Evolutionary conservation across 2,888 invertebrate genomes (phyloP), one percentile per base, ranked within the genome.

Genomic region (Latrodectus elegans): DNA sequence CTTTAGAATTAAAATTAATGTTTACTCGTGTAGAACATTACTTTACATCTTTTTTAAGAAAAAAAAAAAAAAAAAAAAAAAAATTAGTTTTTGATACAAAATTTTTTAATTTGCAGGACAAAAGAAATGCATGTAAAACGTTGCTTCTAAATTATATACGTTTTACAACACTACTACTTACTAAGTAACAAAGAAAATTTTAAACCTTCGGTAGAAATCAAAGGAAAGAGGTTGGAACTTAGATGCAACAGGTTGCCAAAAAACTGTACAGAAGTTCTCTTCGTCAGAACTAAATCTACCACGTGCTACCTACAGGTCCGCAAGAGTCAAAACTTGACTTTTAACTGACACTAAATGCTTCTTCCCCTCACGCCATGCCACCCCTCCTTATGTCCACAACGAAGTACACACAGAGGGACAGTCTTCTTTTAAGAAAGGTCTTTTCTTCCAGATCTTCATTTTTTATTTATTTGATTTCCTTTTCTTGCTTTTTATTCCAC

Each of bases 331-430:
- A 70, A 81, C 77, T 77, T 87, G 86, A 87, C 86, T 87, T 81
- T 68, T 81, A 81, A 87, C 86, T 87, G 86, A 87, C 86, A 87
- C 86, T 81, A 82, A 82, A 87, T 81, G 86, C 76, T 80, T 75
- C 71, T 70, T 79, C 68, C 64, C 73, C 73, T 14, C 70, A 11
- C 78, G 55, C 67, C 65, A 26, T n/a, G 52, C 52, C 55, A 38
- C 67, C 22, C 60, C 72, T 53, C 76, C 86, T 80, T 87, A 67
- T 81, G 81, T 87, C 86, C 86, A 87, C 86, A 87, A 81, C 75
- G 49, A 71, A 71, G 64, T 74, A 79, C 74, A 77, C 73, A 78
- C 65, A 49, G 79, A 83, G 38, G 72, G 81, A 87, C 84, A 84
- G 78, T 84, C 65, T 76, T 73, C 65, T 67, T 51, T 60, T 60